Conservation (phyloP, 2,797 vertebrate genomes). For the Sciurus carolinensis region DNA sequence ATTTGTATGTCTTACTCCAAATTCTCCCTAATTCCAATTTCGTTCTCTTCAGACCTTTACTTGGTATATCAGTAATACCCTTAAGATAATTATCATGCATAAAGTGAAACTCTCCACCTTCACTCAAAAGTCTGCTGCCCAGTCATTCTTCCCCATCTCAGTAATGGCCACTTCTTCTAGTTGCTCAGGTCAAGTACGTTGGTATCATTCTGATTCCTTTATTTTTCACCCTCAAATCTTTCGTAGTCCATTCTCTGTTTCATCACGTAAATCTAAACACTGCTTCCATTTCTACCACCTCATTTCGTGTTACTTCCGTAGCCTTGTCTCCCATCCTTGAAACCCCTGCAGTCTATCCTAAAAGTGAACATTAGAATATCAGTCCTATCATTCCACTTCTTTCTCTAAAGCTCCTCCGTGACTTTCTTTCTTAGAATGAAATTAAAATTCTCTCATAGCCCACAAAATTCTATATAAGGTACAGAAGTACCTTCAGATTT, state of each 20-base stretch:
- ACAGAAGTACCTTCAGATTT: neutral
- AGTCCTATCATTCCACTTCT: neutral
- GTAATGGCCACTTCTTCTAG: neutral
- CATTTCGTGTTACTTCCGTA: neutral
- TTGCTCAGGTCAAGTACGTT: neutral
- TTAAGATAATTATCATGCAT: neutral
- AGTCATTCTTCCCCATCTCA: neutral
- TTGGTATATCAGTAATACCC: neutral
- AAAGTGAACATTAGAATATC: neutral
- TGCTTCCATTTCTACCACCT: neutral
- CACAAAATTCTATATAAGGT: neutral
- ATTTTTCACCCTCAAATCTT: neutral
- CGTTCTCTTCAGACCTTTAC: neutral
- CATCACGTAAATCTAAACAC: neutral
- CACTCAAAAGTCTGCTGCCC: neutral
- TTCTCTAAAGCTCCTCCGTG: neutral
- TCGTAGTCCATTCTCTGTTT: neutral
- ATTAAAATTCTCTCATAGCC: neutral
- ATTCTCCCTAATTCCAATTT: conserved; percentile 42
- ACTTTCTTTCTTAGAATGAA: conserved; percentile 53
- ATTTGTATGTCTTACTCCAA: neutral
- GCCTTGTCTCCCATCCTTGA: neutral
- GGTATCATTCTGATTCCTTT: neutral
- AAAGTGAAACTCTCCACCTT: neutral
- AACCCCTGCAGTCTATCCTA: neutral